A percentile compares a stretch with the other conserved stretches of the same genome.
Conservation (phyloP, 2,797 vertebrate genomes). For the Sciurus carolinensis region DNA sequence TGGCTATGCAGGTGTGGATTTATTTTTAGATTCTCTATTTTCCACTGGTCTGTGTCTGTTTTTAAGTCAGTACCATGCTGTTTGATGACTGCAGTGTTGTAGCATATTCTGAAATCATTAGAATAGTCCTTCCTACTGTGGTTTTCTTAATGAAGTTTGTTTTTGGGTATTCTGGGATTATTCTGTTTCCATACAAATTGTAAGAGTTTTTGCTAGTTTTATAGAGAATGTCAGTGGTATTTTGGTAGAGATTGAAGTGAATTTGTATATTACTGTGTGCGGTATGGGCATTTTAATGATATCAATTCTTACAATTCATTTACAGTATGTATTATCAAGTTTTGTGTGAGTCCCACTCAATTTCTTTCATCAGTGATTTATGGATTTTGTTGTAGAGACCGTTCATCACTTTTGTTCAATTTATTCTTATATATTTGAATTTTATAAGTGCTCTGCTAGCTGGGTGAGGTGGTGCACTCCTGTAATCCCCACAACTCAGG, state of each 20-base stretch:
- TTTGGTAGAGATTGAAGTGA: not conserved
- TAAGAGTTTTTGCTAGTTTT: not conserved
- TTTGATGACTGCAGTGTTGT: not conserved
- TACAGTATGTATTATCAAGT: not conserved
- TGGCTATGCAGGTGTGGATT: not conserved
- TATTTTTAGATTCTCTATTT: too few relatives aligned
- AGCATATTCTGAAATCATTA: not conserved
- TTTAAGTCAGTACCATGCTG: not conserved
- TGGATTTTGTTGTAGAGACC: not conserved
- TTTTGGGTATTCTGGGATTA: not conserved
- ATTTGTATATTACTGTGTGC: not conserved
- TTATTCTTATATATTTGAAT: not conserved
- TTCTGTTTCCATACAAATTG: not conserved
- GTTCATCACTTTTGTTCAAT: not conserved
- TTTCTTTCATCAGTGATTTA: not conserved
- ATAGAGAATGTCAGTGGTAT: not conserved
- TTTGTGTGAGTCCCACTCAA: not conserved
- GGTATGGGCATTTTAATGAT: not conserved
- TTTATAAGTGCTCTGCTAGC: not conserved
- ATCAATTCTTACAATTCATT: not conserved
- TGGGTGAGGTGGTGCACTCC: too few relatives aligned
- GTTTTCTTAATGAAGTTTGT: not conserved
- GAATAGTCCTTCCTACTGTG: not conserved
- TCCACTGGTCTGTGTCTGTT: too few relatives aligned
- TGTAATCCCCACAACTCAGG: too few relatives aligned